Percentiles rank a stretch among this genome's conserved stretches.
These are phyloP conservation scores for Ceratosolen solmsi DNA, from an alignment of 1,140 invertebrate genomes.

Conservation along the genomic window DNA sequence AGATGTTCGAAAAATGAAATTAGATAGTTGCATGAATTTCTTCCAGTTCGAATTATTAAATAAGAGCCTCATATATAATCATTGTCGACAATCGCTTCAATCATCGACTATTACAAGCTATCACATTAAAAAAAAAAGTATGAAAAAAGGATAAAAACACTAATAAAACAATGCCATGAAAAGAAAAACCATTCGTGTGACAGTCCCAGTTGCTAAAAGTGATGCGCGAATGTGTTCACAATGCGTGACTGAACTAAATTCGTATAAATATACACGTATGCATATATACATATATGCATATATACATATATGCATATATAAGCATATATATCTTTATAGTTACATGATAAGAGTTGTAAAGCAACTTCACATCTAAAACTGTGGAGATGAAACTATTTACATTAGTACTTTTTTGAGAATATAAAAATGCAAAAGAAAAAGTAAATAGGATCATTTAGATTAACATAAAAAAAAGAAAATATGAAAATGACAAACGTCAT, in stretches of 20 bases:
- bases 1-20: conserved; percentile 5
- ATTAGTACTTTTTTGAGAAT: conserved; percentile 35
- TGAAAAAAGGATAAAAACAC: not conserved
- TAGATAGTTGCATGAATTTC: conserved; percentile 40
- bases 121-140: not conserved
- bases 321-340: not conserved
- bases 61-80: not conserved
- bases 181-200: conserved; percentile 19
- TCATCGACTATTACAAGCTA: not conserved
- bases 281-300: not conserved
- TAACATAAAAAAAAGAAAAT: not conserved
- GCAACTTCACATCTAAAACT: conserved; percentile 41
- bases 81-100: conserved; percentile 18
- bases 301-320: not conserved
- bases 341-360: conserved; percentile 38
- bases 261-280: not conserved
- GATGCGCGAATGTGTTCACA: not conserved
- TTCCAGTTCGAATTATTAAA: conserved; percentile 3
- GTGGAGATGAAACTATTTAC: conserved; percentile 36
- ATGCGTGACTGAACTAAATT: not conserved
- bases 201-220: conserved; percentile 1
- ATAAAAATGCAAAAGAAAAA: conserved; percentile 4
- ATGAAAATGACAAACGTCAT: conserved; percentile 15
- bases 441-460: not conserved
- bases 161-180: not conserved